Base-by-base conservation (phyloP, 2,888 invertebrate species). In the Ganaspis brasiliensis region DNA sequence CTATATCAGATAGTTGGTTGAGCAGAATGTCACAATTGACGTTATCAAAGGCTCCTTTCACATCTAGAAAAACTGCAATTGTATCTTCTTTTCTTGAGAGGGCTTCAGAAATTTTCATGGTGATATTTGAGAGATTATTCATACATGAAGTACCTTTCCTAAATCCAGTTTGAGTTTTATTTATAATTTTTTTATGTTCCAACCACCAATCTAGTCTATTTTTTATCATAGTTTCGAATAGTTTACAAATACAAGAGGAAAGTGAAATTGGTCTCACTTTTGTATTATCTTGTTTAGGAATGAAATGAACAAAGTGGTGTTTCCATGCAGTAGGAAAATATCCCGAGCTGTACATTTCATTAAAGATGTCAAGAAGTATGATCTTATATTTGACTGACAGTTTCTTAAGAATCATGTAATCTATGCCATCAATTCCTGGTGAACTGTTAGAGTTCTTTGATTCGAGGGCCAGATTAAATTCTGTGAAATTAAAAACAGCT, bases 161-260 rank as follows among this genome's bases (percentile, higher is more conserved):
- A 40, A 71, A 75, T 4, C 71, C 71, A 35, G 45, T n/a, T 71
- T 75, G 75, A 3, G 12, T 31, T 12, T 40, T 21, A 10, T 67
- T 40, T 2, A 73, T 2, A 1, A 73, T 40, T 14, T 61, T 45
- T 10, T 73, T 1, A 14, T 12, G 6, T 16, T 73, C 73, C 2
- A 19, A 6, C 73, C 73, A 76, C 73, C 67, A 76, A 16, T 73
- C 73, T 16, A 76, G 35, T 14, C 67, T 52, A 45, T 63, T 55
- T 21, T 76, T 76, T 1, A 73, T 5, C 16, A 76, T 31, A 26
- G 67, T 67, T 26, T 76, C 72, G n/a, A 61, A 76, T 2, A 76
- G 6, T 26, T 76, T 76, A 35, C 63, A 61, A 2, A 72, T 4
- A 37, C 72, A 72, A 31, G 76, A 76, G 5, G 73, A 21, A 1